phyloP scores from a whole-genome alignment of 1,140 invertebrate genomes.

The Drosophila oshimai region DNA sequence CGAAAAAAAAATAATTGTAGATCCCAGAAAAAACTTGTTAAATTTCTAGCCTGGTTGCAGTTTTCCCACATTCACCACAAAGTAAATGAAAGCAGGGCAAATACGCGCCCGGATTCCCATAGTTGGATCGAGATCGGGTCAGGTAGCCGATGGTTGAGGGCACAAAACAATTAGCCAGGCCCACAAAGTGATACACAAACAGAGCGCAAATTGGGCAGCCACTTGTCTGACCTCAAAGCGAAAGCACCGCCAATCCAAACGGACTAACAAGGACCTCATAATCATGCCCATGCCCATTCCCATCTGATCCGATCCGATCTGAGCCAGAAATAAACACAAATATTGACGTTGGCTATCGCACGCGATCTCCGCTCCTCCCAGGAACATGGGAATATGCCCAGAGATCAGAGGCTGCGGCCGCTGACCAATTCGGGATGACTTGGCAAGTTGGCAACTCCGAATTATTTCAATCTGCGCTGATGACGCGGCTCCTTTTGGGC shows the following conservation, averaged over 20 bases:
- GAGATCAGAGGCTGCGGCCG: constrained; percentile 23
- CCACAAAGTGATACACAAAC: constrained; percentile 68
- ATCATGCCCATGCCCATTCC: constrained; percentile 21
- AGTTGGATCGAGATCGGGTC: neutral
- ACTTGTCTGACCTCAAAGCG: constrained; percentile 61
- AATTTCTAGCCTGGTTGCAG: constrained; percentile 42
- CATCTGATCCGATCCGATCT: constrained; percentile 1
- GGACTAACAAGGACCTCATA: constrained; percentile 67
- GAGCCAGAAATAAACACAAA: constrained; percentile 64
- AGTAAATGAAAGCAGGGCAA: constrained; percentile 22
- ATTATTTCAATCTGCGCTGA: constrained; percentile 77
- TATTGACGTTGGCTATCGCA: constrained; percentile 81
- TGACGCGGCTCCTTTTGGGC: constrained; percentile 64
- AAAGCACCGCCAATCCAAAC: constrained; percentile 35
- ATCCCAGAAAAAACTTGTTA: constrained; percentile 26
- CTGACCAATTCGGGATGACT: constrained; percentile 64
- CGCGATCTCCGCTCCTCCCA: constrained; percentile 58
- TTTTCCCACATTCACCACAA: constrained; percentile 54
- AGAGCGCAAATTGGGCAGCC: constrained; percentile 70
- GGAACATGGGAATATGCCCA: neutral
- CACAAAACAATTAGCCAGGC: constrained; percentile 68
- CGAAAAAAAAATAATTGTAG: neutral
- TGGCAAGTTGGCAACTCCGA: constrained; percentile 59
- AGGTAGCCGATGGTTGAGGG: constrained; percentile 51
- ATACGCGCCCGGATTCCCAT: constrained; percentile 21